Evolutionary conservation across 2,888 invertebrate species (phyloP).

Genomic region (Leptothorax acervorum): DNA sequence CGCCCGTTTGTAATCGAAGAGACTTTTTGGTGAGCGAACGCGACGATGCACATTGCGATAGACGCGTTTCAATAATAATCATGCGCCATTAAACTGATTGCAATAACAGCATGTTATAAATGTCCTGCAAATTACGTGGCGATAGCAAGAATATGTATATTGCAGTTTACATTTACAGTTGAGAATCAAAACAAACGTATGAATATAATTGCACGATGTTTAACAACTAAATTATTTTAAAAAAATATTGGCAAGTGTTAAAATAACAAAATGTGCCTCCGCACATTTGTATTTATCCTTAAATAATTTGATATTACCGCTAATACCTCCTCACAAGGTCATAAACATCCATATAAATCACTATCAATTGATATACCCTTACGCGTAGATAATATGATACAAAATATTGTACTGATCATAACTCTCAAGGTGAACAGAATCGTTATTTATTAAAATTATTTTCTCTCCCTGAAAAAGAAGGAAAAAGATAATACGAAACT

Average conservation of each 20-base stretch:
- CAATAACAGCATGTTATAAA: conserved; percentile 22
- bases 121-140: not conserved
- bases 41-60: conserved; percentile 13
- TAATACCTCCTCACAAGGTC: not conserved
- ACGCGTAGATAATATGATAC: not conserved
- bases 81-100: not conserved
- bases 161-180: not conserved
- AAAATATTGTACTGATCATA: not conserved
- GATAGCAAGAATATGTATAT: not conserved
- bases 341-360: not conserved
- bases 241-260: not conserved
- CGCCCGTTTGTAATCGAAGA: not conserved
- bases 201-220: not conserved
- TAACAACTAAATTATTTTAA: not conserved
- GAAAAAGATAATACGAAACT: not conserved
- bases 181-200: not conserved
- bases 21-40: conserved; percentile 10
- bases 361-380: not conserved
- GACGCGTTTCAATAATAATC: not conserved
- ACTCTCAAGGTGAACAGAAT: not conserved
- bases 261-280: not conserved
- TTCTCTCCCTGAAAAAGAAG: not conserved
- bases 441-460: conserved; percentile 8
- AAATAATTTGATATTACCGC: not conserved
- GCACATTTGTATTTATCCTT: not conserved